A percentile compares a stretch with the other conserved stretches of the same genome.
phyloP scores from a whole-genome alignment of 2,888 invertebrate species.

The Aspidapion aeneum region DNA sequence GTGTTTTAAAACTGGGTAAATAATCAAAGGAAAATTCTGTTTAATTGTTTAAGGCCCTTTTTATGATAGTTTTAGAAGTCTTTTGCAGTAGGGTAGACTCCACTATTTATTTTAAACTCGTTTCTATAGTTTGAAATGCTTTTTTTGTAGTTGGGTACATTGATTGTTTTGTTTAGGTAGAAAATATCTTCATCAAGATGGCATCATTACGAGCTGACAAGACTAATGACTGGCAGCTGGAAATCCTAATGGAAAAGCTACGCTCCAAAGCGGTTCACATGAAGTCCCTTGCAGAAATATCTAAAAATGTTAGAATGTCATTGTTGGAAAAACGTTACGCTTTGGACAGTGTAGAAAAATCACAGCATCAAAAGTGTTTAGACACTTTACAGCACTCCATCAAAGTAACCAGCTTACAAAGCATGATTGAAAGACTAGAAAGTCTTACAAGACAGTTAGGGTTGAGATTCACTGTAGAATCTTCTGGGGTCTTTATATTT shows the following conservation, averaged over 20 bases:
- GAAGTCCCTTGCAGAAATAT: conserved; percentile 80
- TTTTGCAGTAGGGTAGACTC: too few species aligned
- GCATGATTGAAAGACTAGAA: conserved; percentile 88
- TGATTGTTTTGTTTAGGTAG: background rate
- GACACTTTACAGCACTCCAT: conserved; percentile 92
- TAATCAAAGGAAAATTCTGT: background rate
- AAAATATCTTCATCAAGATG: background rate
- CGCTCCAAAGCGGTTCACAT: conserved; percentile 79
- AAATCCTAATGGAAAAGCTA: conserved; percentile 88
- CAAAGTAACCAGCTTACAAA: conserved; percentile 87
- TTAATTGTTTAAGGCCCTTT: background rate
- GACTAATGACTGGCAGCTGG: conserved; percentile 74
- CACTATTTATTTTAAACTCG: too few species aligned
- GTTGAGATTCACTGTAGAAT: conserved; percentile 85
- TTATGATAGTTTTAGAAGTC: too few species aligned
- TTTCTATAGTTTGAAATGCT: too few species aligned
- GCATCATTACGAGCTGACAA: conserved; percentile 48
- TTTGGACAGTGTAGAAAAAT: conserved; percentile 79
- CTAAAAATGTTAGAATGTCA: conserved; percentile 84
- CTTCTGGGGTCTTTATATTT: conserved; percentile 82
- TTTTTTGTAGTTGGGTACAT: background rate
- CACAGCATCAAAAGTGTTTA: conserved; percentile 83
- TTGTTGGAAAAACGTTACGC: conserved; percentile 89
- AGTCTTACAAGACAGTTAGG: conserved; percentile 88
- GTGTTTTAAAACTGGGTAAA: background rate